Conservation (phyloP, 2,888 invertebrate genomes). For the Dendrolimus pini region DNA sequence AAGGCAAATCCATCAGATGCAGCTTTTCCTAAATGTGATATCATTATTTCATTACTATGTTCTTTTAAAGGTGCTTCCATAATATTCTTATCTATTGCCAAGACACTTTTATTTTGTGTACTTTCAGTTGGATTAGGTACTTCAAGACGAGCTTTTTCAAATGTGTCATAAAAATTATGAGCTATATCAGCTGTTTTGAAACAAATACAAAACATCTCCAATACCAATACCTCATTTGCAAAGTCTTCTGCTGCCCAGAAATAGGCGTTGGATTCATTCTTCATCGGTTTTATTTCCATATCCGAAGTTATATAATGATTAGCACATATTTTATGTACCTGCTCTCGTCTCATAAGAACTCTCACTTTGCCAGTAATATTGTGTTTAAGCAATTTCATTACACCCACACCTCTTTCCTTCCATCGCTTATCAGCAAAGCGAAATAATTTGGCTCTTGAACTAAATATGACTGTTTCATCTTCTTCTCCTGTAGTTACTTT, state of each 20-base stretch:
- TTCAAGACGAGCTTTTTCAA: conserved; percentile 78
- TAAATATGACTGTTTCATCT: conserved; percentile 81
- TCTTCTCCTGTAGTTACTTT: conserved; percentile 85
- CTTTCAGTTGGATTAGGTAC: conserved; percentile 71
- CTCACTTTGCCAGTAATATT: conserved; percentile 78
- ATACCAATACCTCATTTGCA: conserved; percentile 82
- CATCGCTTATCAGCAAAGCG: conserved; percentile 82
- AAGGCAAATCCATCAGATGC: conserved; percentile 84
- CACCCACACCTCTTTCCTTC: conserved; percentile 90
- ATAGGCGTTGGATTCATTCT: conserved; percentile 71
- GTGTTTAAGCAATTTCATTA: conserved; percentile 80
- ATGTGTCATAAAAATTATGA: conserved; percentile 82
- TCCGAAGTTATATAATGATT: conserved; percentile 79
- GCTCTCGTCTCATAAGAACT: conserved; percentile 87
- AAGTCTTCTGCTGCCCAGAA: conserved; percentile 84
- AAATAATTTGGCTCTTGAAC: conserved; percentile 83
- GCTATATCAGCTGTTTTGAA: conserved; percentile 89
- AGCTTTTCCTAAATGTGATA: conserved; percentile 30
- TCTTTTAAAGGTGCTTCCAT: conserved; percentile 39
- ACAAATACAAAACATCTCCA: conserved; percentile 86
- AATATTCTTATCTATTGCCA: conserved; percentile 57
- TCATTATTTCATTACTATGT: conserved; percentile 11
- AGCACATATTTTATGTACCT: conserved; percentile 80
- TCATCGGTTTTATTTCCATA: conserved; percentile 72
- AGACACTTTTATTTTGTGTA: conserved; percentile 53